phyloP scores from a whole-genome alignment of 2,888 invertebrate genomes.

The Acronicta psi region DNA sequence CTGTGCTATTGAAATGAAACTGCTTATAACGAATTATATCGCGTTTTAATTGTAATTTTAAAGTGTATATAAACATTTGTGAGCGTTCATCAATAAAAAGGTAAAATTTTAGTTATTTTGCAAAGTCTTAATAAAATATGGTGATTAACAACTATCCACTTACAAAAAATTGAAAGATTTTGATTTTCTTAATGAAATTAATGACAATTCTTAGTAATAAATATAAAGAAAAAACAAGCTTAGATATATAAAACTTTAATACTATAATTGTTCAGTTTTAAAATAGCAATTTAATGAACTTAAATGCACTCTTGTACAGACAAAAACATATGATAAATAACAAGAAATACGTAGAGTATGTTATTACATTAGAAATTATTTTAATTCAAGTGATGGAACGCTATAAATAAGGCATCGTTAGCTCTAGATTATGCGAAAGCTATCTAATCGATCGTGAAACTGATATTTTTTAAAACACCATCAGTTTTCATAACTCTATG shows the following conservation, averaged over 20 bases:
- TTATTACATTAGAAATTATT: slow-evolving; percentile 59
- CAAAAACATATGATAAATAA: slow-evolving; percentile 63
- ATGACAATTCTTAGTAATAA: background rate
- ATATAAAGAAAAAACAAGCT: slow-evolving; percentile 52
- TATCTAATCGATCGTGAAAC: slow-evolving; percentile 43
- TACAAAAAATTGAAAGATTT: no score
- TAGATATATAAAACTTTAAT: slow-evolving; percentile 77
- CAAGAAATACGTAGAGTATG: slow-evolving; percentile 54
- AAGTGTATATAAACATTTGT: background rate
- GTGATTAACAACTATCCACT: no score
- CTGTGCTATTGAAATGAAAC: slow-evolving; percentile 24
- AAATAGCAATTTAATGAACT: slow-evolving; percentile 65
- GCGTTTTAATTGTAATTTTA: background rate
- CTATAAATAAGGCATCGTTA: slow-evolving; percentile 71
- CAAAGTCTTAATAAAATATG: no score
- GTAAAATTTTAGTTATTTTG: no score
- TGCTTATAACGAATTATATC: slow-evolving; percentile 4
- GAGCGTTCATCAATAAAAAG: background rate
- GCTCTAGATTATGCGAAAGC: slow-evolving; percentile 70
- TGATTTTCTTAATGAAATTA: no score
- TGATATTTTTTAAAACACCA: slow-evolving; percentile 17
- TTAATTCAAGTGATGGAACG: slow-evolving; percentile 48
- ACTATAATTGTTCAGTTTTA: slow-evolving; percentile 81
- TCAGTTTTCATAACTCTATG: slow-evolving; percentile 33
- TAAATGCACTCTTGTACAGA: slow-evolving; percentile 69